Evolutionary conservation across 2,888 invertebrate species (phyloP).

Genomic region (Papilio elwesi): DNA sequence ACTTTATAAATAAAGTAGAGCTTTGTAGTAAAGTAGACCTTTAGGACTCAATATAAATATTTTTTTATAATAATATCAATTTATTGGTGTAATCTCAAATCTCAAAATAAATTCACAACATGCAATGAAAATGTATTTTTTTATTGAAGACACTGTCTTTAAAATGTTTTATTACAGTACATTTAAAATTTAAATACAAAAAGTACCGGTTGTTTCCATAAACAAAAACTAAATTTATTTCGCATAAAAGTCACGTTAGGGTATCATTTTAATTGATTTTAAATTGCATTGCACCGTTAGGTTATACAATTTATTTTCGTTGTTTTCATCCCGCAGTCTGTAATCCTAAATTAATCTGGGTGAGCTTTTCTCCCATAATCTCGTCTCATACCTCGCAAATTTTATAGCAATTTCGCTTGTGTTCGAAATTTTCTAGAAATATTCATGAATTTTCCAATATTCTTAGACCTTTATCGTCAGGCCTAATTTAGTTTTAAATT

Average conservation of each 20-base stretch:
- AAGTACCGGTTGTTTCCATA: too few relatives aligned
- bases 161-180: too few relatives aligned
- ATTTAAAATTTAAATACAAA: too few relatives aligned
- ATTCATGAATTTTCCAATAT: background rate
- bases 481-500: too few relatives aligned
- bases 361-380: constrained; percentile 25
- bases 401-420: constrained; percentile 21
- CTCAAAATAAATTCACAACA: too few relatives aligned
- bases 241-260: background rate
- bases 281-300: constrained; percentile 26
- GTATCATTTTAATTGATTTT: constrained; percentile 8
- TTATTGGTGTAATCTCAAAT: too few relatives aligned
- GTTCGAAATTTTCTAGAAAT: constrained; percentile 3
- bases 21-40: too few relatives aligned
- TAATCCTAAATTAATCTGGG: constrained; percentile 49
- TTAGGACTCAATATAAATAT: too few relatives aligned
- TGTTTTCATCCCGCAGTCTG: constrained; percentile 38
- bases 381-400: constrained; percentile 15
- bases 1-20: too few relatives aligned
- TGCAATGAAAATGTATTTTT: background rate
- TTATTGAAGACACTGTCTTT: background rate
- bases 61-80: too few relatives aligned
- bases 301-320: constrained; percentile 44
- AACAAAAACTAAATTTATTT: too few relatives aligned
- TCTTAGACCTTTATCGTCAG: too few relatives aligned